Base-by-base conservation (phyloP, 2,113 vertebrate genomes). In the Coptodon bakossiorum region DNA sequence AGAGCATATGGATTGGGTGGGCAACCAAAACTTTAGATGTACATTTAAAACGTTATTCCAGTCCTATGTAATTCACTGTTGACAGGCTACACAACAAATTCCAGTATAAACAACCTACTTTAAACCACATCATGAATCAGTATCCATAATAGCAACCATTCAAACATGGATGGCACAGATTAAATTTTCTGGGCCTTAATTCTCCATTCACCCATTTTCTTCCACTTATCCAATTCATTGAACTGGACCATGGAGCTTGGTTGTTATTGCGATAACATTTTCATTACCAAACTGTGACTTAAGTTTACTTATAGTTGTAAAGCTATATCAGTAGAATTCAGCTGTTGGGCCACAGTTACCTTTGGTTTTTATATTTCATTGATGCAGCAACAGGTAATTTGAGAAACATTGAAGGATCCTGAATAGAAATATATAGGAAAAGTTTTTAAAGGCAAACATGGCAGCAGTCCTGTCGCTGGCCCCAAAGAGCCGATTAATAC, bases 51-150 rank as follows among this genome's bases (percentile, higher is more conserved):
- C 2, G 1, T 24, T 24, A 27, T 27, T 45, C 66, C 38, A 73
- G 3, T 73, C 13, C 3, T 45, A 1, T 16, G 22, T 17, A 73
- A 73, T 45, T 73, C 22, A 45, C 5, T 73, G 38, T 45, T 45
- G 5, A 73, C 38, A 27, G 13, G 22, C 13, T 0, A 27, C 0
- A 73, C 40, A 73, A 45, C 38, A 73, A 27, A 73, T 73, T 73
- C 8, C 4, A 73, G 8, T 3, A 16, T 10, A 2, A 73, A 73
- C 0, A 45, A 27, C 13, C 6, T 73, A 27, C 68, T 73, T 73
- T 73, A 73, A 16, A 27, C 2, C 38, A 73, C 40, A 45, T 45
- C 22, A 27, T 73, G 68, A 73, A 73, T 73, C 68, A 73, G 68
- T 45, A 45, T 45, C 7, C 22, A 45, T 73, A 73, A 73, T 45